Evolutionary conservation across 1,140 invertebrate species (phyloP), one percentile per base, ranked within the genome.

Genomic region (Macrocentrus cingulum): DNA sequence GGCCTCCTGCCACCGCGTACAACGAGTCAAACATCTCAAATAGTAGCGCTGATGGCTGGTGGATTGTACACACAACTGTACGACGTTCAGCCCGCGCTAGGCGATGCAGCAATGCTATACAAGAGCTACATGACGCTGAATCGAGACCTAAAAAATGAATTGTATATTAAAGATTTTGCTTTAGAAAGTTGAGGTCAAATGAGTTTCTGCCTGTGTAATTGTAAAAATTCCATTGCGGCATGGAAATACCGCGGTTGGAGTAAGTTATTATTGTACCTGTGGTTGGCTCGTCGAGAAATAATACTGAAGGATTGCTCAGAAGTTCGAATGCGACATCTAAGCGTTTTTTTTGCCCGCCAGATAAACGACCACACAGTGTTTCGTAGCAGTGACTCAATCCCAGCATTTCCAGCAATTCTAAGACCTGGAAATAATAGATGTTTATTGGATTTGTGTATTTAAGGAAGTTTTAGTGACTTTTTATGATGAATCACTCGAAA

Each of bases 21-120:
- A 98, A 80, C 66, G 92, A 87, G 74, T 98, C 95, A 71, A 98
- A 98, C 86, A 94, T 97, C 76, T 97, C 94, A 69, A 98, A 97
- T 6, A 97, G 83, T 65, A 95, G 83, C 1, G 95, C 95, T 66
- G 91, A 95, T 0, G 96, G 96, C 71, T 98, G 96, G 79, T 99
- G 96, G 65, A 99, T 97, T 1, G 95, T 98, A 67, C 94, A 95
- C 44, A 98, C 88, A 23, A 99, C 88, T 0, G 94, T 97, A 32
- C 94, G 83, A 1, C 92, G 94, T 68, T 94, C 92, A 6, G 70
- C 42, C 50, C 85, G 76, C 0, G 95, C 93, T 42, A 98, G 74
- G 54, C 87, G 84, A 76, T 94, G 88, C 16, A 94, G 77, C 19
- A 94, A 72, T 36, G 86, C 85, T 55, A 97, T 86, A 69, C 93